A percentile compares a stretch with the other conserved stretches of the same genome.
phyloP scores from a whole-genome alignment of 2,113 vertebrate genomes.

The Oxygymnocypris stewartii region DNA sequence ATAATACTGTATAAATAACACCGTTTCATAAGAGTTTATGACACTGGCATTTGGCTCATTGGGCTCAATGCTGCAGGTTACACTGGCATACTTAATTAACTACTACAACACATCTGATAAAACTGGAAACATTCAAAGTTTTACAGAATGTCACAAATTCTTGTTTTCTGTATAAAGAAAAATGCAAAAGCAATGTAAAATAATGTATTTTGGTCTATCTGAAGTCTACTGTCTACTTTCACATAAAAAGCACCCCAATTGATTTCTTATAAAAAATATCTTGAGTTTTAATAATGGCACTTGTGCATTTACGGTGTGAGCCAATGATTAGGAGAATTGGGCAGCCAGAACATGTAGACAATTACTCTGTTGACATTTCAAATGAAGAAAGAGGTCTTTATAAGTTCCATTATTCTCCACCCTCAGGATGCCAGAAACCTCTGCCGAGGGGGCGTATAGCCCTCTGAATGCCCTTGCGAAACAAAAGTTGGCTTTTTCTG shows the following conservation, averaged over 20 bases:
- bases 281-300: conserved; percentile 22
- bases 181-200: neutral
- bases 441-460: neutral
- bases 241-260: neutral
- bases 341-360: conserved; percentile 12
- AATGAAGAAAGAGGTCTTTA: conserved; percentile 21
- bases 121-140: neutral
- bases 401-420: conserved; percentile 22
- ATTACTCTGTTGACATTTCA: conserved; percentile 33
- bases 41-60: neutral
- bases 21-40: neutral
- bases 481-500: conserved; percentile 30
- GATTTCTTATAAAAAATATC: conserved; percentile 20
- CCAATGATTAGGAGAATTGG: conserved; percentile 11
- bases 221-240: neutral
- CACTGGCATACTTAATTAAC: neutral
- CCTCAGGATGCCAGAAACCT: conserved; percentile 17
- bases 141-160: neutral
- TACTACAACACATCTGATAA: neutral
- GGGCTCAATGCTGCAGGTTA: neutral
- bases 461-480: neutral
- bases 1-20: neutral
- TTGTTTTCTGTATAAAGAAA: neutral
- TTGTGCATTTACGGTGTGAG: conserved; percentile 4
- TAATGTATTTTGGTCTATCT: neutral